Evolutionary conservation across 2,797 vertebrate species (phyloP), one percentile per base, ranked within the genome.

Genomic region (Varecia variegata): DNA sequence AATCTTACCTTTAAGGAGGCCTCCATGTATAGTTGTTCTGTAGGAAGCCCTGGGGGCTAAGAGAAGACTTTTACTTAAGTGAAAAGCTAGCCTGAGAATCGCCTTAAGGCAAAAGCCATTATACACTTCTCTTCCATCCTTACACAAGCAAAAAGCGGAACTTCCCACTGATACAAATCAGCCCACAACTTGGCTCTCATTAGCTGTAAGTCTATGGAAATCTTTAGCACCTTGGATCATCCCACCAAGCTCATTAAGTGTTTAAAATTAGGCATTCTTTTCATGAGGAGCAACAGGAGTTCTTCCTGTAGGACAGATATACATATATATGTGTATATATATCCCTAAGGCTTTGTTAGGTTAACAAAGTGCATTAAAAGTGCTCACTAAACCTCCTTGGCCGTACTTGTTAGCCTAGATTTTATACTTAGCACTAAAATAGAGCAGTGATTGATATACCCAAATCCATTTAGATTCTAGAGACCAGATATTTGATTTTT

Each of bases 101-200:
- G 71, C 96, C 93, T 95, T 67, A 23, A 84, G 90, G 90, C 81
- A 87, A 93, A 94, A 96, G n/a, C 70, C 83, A 88, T 91, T 74
- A 86, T n/a, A 35, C 21, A 17, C 23, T 74, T 88, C 94, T 81
- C 60, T 82, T 76, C 90, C 74, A 62, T 54, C 47, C 87, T 89
- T 9, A 83, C 47, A 80, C 20, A 52, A 77, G 90, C 60, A 40
- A 56, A 88, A 74, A 23, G 60, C 54, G 81, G 83, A 79, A 82
- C 38, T 87, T 94, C 82, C 70, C 74, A 58, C 68, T 54, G 92
- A 62, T 67, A 45, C 9, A 74, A 76, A 86, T 84, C 93, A 93
- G 60, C 20, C n/a, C 35, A 62, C 32, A 65, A 82, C 88, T 82
- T 77, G 90, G 35, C 47, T 47, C 74, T 95, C 65, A 79, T 88